Base-by-base conservation (phyloP, 1,140 invertebrate species). In the Drosophila busckii region DNA sequence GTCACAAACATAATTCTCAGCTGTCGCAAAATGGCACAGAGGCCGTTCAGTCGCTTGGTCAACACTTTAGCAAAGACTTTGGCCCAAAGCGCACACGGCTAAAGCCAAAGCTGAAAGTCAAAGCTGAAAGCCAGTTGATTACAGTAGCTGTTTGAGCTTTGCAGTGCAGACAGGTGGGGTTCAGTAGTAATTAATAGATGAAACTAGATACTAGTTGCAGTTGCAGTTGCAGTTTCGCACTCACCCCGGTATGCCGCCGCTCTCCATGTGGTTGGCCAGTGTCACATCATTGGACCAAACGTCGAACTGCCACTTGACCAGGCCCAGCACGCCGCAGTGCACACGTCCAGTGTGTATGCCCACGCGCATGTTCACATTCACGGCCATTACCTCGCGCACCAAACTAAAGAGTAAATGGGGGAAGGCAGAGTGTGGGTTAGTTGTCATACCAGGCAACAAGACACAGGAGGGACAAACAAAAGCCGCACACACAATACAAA, bases 201-300 rank as follows among this genome's bases (percentile, higher is more conserved):
- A n/a, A n/a, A n/a, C n/a, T n/a, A n/a, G n/a, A n/a, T n/a, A n/a
- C n/a, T n/a, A n/a, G n/a, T n/a, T n/a, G n/a, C n/a, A 53, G 41
- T 20, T 13, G n/a, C 15, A 26, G 25, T 44, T 8, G 22, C n/a
- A n/a, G 26, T 9, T 29, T 12, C 2, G 37, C 17, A 88, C 88
- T 91, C 89, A 95, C 93, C 96, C 97, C 6, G 97, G 95, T 46
- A 96, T 92, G 13, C 97, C 97, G 0, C 95, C 95, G 70, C 95
- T 96, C 88, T 99, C 97, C 97, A 98, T 98, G 85, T 96, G 93
- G 89, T 98, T 98, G 20, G 96, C 96, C 13, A 97, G 88, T 1
- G 96, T 97, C 55, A 98, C 97, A 88, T 98, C 96, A 86, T 98
- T 97, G 62, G 95, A 96, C 96, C 96, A 98, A 7, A 98, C 87